Percentiles rank a stretch among this genome's conserved stretches.
Conservation (phyloP, 1,140 invertebrate species). For the Brachionus rubens region DNA sequence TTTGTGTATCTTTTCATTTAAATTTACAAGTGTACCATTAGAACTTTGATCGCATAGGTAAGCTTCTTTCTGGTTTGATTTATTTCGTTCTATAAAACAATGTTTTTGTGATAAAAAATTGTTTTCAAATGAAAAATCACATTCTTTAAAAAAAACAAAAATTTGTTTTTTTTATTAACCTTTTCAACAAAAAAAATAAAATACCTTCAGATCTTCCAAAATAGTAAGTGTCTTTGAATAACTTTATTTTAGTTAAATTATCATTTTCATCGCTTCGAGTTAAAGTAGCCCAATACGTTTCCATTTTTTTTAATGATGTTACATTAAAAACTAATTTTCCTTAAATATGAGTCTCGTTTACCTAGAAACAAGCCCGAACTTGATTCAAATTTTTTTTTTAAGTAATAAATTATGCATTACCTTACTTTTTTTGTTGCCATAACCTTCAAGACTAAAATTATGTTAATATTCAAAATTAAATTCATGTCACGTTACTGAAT, state of each 20-base stretch:
- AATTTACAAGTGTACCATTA: slow-evolving; percentile 56
- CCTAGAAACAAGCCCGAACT: background rate
- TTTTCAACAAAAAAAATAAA: too few relatives aligned
- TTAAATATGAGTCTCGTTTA: background rate
- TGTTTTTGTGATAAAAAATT: slow-evolving; percentile 54
- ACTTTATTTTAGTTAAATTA: background rate
- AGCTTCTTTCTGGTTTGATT: slow-evolving; percentile 46
- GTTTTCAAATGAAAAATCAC: slow-evolving; percentile 52
- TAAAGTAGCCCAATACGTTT: slow-evolving; percentile 6
- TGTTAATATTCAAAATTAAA: background rate
- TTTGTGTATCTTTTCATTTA: slow-evolving; percentile 50
- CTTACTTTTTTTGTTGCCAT: too few relatives aligned
- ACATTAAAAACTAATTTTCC: background rate
- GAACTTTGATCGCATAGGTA: slow-evolving; percentile 51
- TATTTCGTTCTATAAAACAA: slow-evolving; percentile 53
- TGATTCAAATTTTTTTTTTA: background rate
- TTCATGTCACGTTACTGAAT: slow-evolving; percentile 8
- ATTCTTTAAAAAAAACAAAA: slow-evolving; percentile 50
- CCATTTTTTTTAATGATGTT: background rate
- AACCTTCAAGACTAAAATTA: background rate
- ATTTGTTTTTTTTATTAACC: too few relatives aligned
- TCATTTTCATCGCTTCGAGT: background rate
- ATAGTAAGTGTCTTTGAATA: background rate
- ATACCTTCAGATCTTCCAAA: slow-evolving; percentile 36
- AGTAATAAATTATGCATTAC: too few relatives aligned